Evolutionary conservation across 1,140 invertebrate species (phyloP), one percentile per base, ranked within the genome.

Genomic region (Galendromus occidentalis): DNA sequence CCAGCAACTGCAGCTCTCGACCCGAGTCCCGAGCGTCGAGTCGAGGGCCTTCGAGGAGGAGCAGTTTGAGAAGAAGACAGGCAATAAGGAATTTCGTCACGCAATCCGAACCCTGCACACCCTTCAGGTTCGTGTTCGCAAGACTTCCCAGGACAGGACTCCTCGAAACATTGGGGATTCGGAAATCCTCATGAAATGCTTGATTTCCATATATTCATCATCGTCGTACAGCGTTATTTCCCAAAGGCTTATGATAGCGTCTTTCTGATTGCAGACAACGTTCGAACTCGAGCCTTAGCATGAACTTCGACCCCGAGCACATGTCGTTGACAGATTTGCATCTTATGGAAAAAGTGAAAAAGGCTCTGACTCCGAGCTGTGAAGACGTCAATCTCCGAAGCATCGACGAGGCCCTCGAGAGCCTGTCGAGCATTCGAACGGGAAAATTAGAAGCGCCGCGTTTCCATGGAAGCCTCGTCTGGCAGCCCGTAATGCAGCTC

Each of bases 331-430:
- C 17, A 17, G 51, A 59, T 20, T 22, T 59, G 25, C 51, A 25
- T 22, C 51, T 59, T 5, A 25, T 59, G 22, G 51, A 59, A 9
- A 59, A 59, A 22, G 33, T 59, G 14, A 25, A 59, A 22, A 59
- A 59, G 25, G 51, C 51, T 14, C 22, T 59, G 17, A 59, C 51
- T 14, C 51, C 51, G 51, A 59, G 51, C 25, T 59, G 51, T 59
- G 51, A 59, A 25, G 51, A 59, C 22, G 25, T 59, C 14, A 25
- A 59, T 25, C 33, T 59, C 4, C 25, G 20, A 9, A 59, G 51
- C 51, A 59, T 59, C 2, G 51, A 59, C 33, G 51, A 59, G 33
- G 51, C 51, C 9, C 51, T 59, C 14, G 51, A 59, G 20, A 59
- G 51, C 9, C 20, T 59, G 14, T 4, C 51, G 14, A 59, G 9